Percentiles rank a stretch among this genome's conserved stretches.
phyloP scores from a whole-genome alignment of 2,888 invertebrate species.

The Scaptomyza caliginosa region DNA sequence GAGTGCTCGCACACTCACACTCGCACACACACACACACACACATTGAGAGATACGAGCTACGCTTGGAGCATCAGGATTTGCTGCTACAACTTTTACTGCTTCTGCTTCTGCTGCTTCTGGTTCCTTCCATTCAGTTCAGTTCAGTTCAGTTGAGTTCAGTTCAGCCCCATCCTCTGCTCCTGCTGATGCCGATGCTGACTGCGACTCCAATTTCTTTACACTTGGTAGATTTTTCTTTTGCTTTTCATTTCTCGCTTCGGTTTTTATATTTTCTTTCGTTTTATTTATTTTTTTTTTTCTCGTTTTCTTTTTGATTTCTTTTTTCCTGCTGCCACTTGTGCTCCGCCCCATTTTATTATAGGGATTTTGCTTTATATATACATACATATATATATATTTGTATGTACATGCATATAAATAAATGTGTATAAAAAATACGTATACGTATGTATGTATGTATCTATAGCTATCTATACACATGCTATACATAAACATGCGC shows the following conservation, averaged over 20 bases:
- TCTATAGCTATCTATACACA: conserved; percentile 30
- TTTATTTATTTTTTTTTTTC: conserved; percentile 30
- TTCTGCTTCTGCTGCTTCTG: conserved; percentile 54
- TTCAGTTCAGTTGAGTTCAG: not conserved
- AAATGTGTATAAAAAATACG: too few species aligned
- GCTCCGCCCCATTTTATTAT: conserved; percentile 81
- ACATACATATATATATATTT: conserved; percentile 8
- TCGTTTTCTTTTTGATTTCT: conserved; percentile 28
- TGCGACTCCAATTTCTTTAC: conserved; percentile 78
- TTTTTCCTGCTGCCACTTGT: conserved; percentile 64
- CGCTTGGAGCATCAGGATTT: conserved; percentile 76
- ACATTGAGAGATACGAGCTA: conserved; percentile 48
- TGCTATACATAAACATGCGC: conserved; percentile 58
- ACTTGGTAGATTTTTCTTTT: conserved; percentile 79
- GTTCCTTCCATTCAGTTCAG: conserved; percentile 47
- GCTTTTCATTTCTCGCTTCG: conserved; percentile 66
- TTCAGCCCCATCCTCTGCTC: conserved; percentile 3
- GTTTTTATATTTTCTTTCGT: conserved; percentile 21
- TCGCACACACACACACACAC: conserved; percentile 30
- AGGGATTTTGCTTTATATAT: conserved; percentile 72
- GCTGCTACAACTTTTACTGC: conserved; percentile 50
- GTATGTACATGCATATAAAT: conserved; percentile 3
- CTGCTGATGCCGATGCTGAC: conserved; percentile 22
- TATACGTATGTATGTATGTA: conserved; percentile 7
- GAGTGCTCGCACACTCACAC: conserved; percentile 64